Percentiles rank a stretch among this genome's conserved stretches.
Evolutionary conservation across 2,113 vertebrate species (phyloP).

Genomic region (Sylvia atricapilla): DNA sequence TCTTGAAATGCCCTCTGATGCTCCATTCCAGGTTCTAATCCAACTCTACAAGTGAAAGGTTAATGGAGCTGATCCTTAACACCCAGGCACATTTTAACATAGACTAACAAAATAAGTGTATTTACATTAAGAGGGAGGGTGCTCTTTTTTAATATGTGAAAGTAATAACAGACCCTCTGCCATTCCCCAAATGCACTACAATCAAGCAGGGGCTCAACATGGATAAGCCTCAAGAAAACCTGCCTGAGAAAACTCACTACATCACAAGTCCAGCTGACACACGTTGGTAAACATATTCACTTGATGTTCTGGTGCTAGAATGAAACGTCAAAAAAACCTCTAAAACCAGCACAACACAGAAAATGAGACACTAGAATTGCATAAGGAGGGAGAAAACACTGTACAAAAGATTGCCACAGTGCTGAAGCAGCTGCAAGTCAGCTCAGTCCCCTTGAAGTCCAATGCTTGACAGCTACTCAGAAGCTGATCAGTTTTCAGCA

Average conservation of each 20-base stretch:
- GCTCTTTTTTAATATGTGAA: not conserved
- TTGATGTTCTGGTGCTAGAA: not conserved
- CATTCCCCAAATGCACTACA: not conserved
- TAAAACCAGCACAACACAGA: not conserved
- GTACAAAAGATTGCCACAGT: not conserved
- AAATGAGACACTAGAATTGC: not conserved
- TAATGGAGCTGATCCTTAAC: not conserved
- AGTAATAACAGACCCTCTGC: not conserved
- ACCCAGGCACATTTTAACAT: not conserved
- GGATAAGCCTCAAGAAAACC: not conserved
- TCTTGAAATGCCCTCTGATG: constrained; percentile 1
- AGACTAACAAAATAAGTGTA: not conserved
- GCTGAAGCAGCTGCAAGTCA: not conserved
- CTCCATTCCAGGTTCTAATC: not conserved
- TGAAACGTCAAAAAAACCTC: not conserved
- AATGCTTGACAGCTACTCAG: not conserved
- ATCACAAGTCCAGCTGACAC: not conserved
- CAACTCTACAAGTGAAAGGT: not conserved
- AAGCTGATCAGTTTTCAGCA: not conserved
- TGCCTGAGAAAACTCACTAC: not conserved
- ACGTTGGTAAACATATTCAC: not conserved
- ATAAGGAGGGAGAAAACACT: not conserved
- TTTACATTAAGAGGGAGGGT: not conserved
- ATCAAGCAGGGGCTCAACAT: not conserved
- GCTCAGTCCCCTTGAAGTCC: not conserved